phyloP scores from a whole-genome alignment of 2,888 invertebrate species.

The Stictocephala bisonia region DNA sequence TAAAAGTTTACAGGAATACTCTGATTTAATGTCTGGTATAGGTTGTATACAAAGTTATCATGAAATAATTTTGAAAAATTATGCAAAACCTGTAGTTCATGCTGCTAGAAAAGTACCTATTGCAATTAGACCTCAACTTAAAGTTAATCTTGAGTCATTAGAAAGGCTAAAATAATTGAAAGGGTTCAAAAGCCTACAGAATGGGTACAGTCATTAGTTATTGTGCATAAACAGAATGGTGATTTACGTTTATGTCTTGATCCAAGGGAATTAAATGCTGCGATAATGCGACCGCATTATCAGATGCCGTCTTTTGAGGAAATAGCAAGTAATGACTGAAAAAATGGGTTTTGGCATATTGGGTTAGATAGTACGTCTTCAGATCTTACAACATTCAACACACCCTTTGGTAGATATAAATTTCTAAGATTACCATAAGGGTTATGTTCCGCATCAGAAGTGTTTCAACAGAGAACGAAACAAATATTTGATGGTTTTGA shows the following conservation, averaged over 20 bases:
- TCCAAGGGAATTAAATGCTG: slow-evolving; percentile 59
- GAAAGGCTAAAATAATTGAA: slow-evolving; percentile 53
- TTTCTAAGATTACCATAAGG: slow-evolving; percentile 60
- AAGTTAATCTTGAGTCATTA: slow-evolving; percentile 53
- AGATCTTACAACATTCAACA: slow-evolving; percentile 58
- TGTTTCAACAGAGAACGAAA: slow-evolving; percentile 56
- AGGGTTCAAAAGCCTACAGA: slow-evolving; percentile 58
- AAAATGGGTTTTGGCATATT: too few species aligned
- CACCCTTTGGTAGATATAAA: slow-evolving; percentile 59
- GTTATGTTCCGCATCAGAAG: slow-evolving; percentile 58
- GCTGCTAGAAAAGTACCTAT: slow-evolving; percentile 53
- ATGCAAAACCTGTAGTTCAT: slow-evolving; percentile 45
- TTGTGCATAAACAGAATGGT: slow-evolving; percentile 60
- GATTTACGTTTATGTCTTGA: slow-evolving; percentile 61
- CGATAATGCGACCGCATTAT: slow-evolving; percentile 56
- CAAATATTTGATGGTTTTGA: slow-evolving; percentile 52
- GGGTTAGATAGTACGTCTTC: too few species aligned
- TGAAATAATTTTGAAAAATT: slow-evolving; percentile 54
- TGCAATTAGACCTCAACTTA: slow-evolving; percentile 51
- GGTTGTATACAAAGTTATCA: slow-evolving; percentile 46
- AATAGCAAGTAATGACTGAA: slow-evolving; percentile 56
- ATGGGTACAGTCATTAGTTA: slow-evolving; percentile 62
- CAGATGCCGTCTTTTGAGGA: slow-evolving; percentile 59
- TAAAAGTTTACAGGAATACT: slow-evolving; percentile 1
- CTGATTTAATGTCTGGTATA: background rate